Base-by-base conservation (phyloP, 2,797 vertebrate species). In the Spinibarbus caldwelli region DNA sequence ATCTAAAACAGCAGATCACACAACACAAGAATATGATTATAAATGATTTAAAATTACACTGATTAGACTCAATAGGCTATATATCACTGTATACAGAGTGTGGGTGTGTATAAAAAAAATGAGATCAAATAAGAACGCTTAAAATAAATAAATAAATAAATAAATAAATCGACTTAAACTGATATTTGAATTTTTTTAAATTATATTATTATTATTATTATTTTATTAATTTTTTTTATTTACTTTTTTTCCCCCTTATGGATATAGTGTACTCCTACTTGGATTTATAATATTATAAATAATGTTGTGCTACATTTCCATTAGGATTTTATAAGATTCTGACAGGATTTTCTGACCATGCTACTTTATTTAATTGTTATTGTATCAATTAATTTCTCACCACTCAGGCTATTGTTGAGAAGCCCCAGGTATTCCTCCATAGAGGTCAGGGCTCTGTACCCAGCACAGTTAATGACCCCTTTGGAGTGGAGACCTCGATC, bases 361-460 rank as follows among this genome's bases (percentile, higher is more conserved):
- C 7, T 29, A 26, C 23, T 41, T 52, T 54, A 54, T 52, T 12
- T 23, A 38, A 38, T 38, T 29, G 41, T 70, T 41, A n/a, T 14
- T 17, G 12, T 12, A 45, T 23, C 6, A n/a, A n/a, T 34, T n/a
- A 0, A 5, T 67, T 43, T 47, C 87, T 94, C 90, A 99, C 98
- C 98, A 91, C 97, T 96, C 76, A 98, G 93, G 82, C 96, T 97
- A 91, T 38, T 92, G 84, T 94, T 95, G 34, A 99, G 93, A 73
- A 99, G 94, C 80, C 96, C 96, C 89, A 97, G 86, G 89, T 99
- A 99, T 89, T 97, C 96, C 36, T 99, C 98, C 92, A 99, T 80
- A 0, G 98, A 97, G 21, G 94, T 97, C 91, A 99, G 94, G 19
- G 96, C 93, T 90, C 93, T 97, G 95, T 99, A 99, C 49, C 98